Conservation (phyloP, 2,797 vertebrate genomes). For the Phalanger gymnotis region DNA sequence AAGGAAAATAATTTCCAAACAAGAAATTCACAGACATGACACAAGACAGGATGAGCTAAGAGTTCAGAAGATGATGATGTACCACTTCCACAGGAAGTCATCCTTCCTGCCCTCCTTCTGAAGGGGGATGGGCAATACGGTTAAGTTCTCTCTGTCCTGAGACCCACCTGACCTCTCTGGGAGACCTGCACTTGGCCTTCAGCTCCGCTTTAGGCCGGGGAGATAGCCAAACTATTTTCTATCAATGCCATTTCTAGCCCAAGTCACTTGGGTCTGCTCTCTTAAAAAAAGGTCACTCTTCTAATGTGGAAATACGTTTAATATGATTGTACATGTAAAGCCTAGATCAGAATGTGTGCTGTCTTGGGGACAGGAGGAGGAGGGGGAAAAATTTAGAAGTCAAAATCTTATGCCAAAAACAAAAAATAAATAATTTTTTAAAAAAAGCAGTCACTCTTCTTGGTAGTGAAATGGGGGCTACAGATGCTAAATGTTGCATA, state of each 20-base stretch:
- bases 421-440: no score
- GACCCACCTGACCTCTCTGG: background rate
- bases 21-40: background rate
- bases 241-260: background rate
- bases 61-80: background rate
- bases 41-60: background rate
- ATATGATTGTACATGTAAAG: no score
- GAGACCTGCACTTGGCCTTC: background rate
- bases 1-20: background rate
- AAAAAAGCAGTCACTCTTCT: background rate
- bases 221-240: background rate
- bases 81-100: background rate
- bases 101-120: background rate
- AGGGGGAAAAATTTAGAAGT: no score
- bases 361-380: no score
- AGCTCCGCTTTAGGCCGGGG: background rate
- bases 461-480: background rate
- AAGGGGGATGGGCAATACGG: background rate
- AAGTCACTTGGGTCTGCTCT: background rate
- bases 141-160: background rate
- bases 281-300: background rate
- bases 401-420: no score
- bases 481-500: background rate
- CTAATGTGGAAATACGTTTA: no score
- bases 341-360: no score